Evolutionary conservation across 1,140 invertebrate species (phyloP), one percentile per base, ranked within the genome.

Genomic region (Halesus radiatus): DNA sequence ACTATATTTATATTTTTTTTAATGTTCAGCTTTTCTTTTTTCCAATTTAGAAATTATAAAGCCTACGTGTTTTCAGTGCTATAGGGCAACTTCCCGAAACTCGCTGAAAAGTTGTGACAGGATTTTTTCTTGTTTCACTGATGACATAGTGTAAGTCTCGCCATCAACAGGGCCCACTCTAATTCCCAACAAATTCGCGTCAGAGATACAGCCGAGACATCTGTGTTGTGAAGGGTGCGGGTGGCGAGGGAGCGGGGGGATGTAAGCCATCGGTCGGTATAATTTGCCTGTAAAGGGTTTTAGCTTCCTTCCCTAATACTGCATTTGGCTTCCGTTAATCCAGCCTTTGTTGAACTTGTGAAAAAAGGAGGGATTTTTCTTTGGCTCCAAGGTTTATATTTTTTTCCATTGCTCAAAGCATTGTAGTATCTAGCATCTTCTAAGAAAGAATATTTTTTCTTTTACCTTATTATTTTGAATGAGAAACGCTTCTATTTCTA

Each of bases 321-420:
- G 68, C 68, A 72, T 72, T 72, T 20, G 68, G 68, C 16, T 45
- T 72, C 37, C 37, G 45, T n/a, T 72, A 72, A 72, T 72, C 68
- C 68, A 7, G 8, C 68, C 45, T 72, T 72, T 72, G 68, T 72
- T n/a, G 22, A 50, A 20, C 32, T 16, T 45, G n/a, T 50, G 62
- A 66, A 22, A 66, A 64, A 66, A 66, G 62, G 56, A 26, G 29
- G 62, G 29, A 29, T 66, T 32, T 66, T 29, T 15, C 62, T 26
- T 66, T 32, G 29, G 10, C 62, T 32, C 15, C 15, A 16, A 29
- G 60, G 62, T 26, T 66, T 66, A 45, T 6, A 66, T 66, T 29
- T 66, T 37, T 66, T 29, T 29, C 62, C 10, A 66, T 66, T 66
- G 62, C 26, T 66, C 62, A 66, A 66, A 66, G 60, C 29, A 66